Evolutionary conservation across 2,797 vertebrate species (phyloP), one percentile per base, ranked within the genome.

Genomic region (Acipenser ruthenus): DNA sequence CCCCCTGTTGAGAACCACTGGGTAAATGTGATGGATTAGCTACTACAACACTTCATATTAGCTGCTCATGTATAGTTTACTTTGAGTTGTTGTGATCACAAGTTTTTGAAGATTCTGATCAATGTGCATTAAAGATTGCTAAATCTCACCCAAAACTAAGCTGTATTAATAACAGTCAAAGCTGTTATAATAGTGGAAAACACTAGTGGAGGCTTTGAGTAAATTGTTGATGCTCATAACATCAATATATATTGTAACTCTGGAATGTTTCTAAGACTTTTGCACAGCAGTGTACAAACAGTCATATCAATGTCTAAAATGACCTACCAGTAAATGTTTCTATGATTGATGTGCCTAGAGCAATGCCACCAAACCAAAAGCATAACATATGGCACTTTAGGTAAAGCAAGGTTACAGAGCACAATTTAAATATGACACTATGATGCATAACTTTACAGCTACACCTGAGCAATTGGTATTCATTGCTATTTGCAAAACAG

Each of bases 341-440:
- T 18, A 18, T 18, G 15, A 18, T 18, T 18, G 15, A 18, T 18
- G 15, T 18, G 15, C 23, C 73, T 67, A 72, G 76, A 78, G 75
- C 73, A 77, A 73, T 77, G 79, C 75, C 75, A 80, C 73, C 70
- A 74, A 80, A 74, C 71, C 69, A 75, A 80, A 82, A 76, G 72
- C 76, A 78, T 79, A 80, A 80, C 77, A 76, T 78, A 79, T 80
- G 76, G 75, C 78, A 77, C 74, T 74, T 74, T 78, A 74, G 70
- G 68, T 68, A 74, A 62, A 13, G 70, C 79, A 82, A 80, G 79
- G 79, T 81, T 79, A 77, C 71, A 64, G 73, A 72, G 72, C 70
- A 66, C 72, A 77, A 77, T 80, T 78, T 80, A 74, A 81, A 80
- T 79, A 78, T 79, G 76, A 78, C 79, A 82, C 74, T 73, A 77